Evolutionary conservation across 2,113 vertebrate species (phyloP), one percentile per base, ranked within the genome.

Genomic region (Empidonax traillii): DNA sequence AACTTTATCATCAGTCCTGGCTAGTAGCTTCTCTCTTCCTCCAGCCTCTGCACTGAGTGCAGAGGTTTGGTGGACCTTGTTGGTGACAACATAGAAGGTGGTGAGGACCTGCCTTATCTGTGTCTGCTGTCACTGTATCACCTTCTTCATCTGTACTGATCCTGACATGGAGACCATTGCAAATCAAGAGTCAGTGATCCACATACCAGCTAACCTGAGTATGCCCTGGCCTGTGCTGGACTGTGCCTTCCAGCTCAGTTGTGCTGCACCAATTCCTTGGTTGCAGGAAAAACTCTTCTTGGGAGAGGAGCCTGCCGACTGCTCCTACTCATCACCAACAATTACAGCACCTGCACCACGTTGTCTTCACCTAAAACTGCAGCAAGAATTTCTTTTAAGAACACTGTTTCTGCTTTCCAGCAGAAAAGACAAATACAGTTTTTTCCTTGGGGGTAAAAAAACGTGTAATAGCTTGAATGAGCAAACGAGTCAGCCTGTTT

Each of bases 181-280:
- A 76, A 10, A 46, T 43, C 9, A 19, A 7, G 9, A 83, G 44
- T n/a, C 15, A 31, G 47, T 35, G 63, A 79, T 24, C 28, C 35
- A 72, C 23, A 21, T 3, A 31, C 7, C 24, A 51, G 17, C 43
- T 47, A 69, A 80, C 10, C 33, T 12, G 20, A 65, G 51, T n/a
- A 63, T 13, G 46, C 5, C 18, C 33, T 59, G 41, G 21, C 7
- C 51, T 0, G 0, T 30, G 73, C 30, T 61, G 15, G 23, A 27
- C n/a, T 65, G 43, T 14, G 25, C 35, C 53, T 85, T 46, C 56
- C 71, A 65, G 28, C 24, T 53, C 15, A 41, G 13, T 17, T 49
- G 15, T n/a, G 25, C 28, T 47, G 35, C 47, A 51, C 13, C 20
- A 55, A 71, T 16, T 74, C 28, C n/a, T 78, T 28, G 33, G 17